These are phyloP conservation scores for Lymantria monacha DNA, from an alignment of 2,888 invertebrate species.

Conservation along the genomic window DNA sequence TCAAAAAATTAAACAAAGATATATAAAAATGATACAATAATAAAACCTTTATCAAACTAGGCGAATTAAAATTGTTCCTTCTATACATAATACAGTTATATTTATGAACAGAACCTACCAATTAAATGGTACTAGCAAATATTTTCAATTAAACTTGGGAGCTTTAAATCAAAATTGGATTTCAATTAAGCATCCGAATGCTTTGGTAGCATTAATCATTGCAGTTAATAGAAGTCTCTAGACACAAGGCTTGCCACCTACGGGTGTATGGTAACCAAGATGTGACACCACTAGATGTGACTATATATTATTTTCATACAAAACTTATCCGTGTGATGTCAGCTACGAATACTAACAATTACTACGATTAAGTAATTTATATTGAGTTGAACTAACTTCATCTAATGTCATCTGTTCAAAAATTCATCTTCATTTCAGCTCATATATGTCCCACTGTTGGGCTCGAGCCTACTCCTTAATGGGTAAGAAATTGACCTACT, in stretches of 20 bases:
- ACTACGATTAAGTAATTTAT: too few relatives aligned
- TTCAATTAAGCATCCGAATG: conserved; percentile 66
- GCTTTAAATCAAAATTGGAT: conserved; percentile 58
- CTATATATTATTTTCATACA: neutral
- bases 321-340: neutral
- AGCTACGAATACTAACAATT: too few relatives aligned
- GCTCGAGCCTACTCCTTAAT: too few relatives aligned
- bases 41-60: neutral
- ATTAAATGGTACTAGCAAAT: conserved; percentile 42
- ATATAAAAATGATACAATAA: neutral
- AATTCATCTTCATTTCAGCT: too few relatives aligned
- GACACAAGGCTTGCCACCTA: conserved; percentile 34
- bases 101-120: conserved; percentile 16
- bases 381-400: too few relatives aligned
- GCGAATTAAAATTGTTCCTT: neutral
- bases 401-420: too few relatives aligned
- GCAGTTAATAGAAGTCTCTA: conserved; percentile 47
- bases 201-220: conserved; percentile 55
- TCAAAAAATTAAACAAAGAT: neutral
- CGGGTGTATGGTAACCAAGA: conserved; percentile 16
- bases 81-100: neutral
- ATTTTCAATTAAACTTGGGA: conserved; percentile 48
- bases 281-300: conserved; percentile 16
- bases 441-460: too few relatives aligned
- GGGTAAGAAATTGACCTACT: too few relatives aligned